A percentile compares a stretch with the other conserved stretches of the same genome.
phyloP scores from a whole-genome alignment of 2,888 invertebrate genomes.

The Stenchaetothrips biformis region DNA sequence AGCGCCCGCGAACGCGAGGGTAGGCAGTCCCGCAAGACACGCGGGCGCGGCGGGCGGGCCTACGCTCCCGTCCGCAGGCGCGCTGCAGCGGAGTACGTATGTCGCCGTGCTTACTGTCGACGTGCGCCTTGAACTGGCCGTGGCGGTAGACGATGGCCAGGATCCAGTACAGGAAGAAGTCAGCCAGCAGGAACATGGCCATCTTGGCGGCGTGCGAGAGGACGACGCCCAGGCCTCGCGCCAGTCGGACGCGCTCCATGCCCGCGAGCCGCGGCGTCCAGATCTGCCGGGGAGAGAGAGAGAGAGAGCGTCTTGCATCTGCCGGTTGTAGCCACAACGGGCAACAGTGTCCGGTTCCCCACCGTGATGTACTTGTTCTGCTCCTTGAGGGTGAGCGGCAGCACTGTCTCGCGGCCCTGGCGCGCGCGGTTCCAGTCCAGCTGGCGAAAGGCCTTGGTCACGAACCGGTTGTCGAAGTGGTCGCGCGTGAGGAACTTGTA shows the following conservation, averaged over 20 bases:
- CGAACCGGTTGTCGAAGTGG: slow-evolving; percentile 66
- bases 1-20: slow-evolving; percentile 45
- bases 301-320: slow-evolving; percentile 43
- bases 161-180: slow-evolving; percentile 77
- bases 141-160: slow-evolving; percentile 51
- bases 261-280: not conserved
- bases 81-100: not conserved
- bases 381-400: slow-evolving; percentile 63
- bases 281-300: not conserved
- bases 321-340: slow-evolving; percentile 31
- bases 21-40: slow-evolving; percentile 28
- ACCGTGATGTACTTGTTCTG: slow-evolving; percentile 58
- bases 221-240: slow-evolving; percentile 42
- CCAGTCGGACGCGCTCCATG: slow-evolving; percentile 4
- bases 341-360: slow-evolving; percentile 28
- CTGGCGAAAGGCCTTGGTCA: slow-evolving; percentile 60
- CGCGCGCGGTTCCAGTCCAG: slow-evolving; percentile 59
- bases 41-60: not conserved
- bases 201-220: slow-evolving; percentile 64
- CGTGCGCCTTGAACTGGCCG: slow-evolving; percentile 42
- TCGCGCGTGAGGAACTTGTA: slow-evolving; percentile 64
- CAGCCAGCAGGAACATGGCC: slow-evolving; percentile 65
- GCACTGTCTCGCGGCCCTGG: slow-evolving; percentile 54
- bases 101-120: slow-evolving; percentile 38
- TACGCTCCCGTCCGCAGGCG: not conserved